These are phyloP conservation scores for Pectinophora gossypiella DNA, from an alignment of 1,140 invertebrate genomes.

Conservation along the genomic window DNA sequence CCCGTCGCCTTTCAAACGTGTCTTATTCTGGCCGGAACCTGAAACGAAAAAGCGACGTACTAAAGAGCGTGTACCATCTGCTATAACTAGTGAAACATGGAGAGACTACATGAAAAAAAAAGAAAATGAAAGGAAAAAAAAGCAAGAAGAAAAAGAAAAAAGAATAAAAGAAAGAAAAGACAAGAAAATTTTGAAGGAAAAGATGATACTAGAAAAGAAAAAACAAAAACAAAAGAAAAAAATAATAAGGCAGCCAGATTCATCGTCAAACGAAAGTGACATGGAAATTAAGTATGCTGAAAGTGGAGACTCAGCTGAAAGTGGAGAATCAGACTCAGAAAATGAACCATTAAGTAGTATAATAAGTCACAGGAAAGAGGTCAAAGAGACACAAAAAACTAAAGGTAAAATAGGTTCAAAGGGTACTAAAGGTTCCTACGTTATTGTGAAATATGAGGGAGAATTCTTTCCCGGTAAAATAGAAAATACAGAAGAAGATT, in stretches of 20 bases:
- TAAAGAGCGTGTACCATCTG: constrained; percentile 7
- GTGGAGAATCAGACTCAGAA: not conserved
- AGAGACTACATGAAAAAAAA: constrained; percentile 2
- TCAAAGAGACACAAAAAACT: not conserved
- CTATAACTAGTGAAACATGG: constrained; percentile 5
- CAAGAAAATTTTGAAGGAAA: constrained; percentile 3
- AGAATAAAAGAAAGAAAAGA: constrained; percentile 3
- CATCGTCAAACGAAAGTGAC: not conserved
- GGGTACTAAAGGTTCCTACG: constrained; percentile 7
- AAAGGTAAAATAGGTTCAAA: not conserved
- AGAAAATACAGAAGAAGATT: constrained; percentile 7
- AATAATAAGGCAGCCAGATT: not conserved
- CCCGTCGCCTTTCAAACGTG: constrained; percentile 10
- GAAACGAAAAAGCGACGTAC: constrained; percentile 7
- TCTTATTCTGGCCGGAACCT: constrained; percentile 9
- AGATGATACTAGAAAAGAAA: not conserved
- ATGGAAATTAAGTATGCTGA: constrained; percentile 2
- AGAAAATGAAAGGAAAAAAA: constrained; percentile 8
- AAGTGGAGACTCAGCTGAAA: constrained; percentile 1
- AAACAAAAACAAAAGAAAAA: not conserved
- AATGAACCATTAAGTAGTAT: not conserved
- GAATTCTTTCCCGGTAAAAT: constrained; percentile 14
- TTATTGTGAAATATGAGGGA: constrained; percentile 15
- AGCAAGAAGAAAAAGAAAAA: constrained; percentile 5
- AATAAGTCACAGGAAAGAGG: not conserved